Base-by-base conservation (phyloP, 2,888 invertebrate species). In the Xestia c-nigrum region DNA sequence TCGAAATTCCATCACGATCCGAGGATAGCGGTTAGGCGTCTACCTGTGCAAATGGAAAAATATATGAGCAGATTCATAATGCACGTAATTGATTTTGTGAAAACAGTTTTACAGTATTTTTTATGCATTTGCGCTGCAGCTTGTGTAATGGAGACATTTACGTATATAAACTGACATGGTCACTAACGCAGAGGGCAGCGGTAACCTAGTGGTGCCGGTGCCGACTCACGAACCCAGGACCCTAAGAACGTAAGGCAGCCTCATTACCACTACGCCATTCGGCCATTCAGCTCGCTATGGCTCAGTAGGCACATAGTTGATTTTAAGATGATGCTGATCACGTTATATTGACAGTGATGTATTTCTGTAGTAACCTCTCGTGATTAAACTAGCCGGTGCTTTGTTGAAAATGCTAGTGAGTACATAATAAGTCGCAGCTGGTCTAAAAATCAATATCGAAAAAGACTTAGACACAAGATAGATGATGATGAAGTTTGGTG, bases 1-100 rank as follows among this genome's bases (percentile, higher is more conserved):
- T 90, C 88, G 86, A 88, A 89, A 91, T 91, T 91, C 91, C 90
- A 84, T 88, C 89, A 86, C 79, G 84, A 47, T 40, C 46, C 59
- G 59, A 64, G 65, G 55, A 77, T 78, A 63, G 69, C 77, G 78
- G 63, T 19, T 72, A 78, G 64, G 77, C 77, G 77, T 80, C 65
- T 88, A 85, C 83, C 83, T 85, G 87, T 81, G 79, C 78, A 76
- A 87, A 88, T 88, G 78, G 76, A 74, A 63, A 47, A 74, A 75
- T 79, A 72, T 86, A 84, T 55, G 63, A 40, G 59, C 57, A 46
- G 31, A 67, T 57, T 83, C 3, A 12, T 73, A 79, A 61, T 64
- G 68, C 24, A n/a, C 52, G 65, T 82, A 69, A 82, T 77, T 57
- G 72, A 66, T 74, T 76, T 77, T 66, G 66, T 68, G 47, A 61